These are phyloP conservation scores for Antrozous pallidus DNA, from an alignment of 2,797 vertebrate genomes.

Conservation along the genomic window DNA sequence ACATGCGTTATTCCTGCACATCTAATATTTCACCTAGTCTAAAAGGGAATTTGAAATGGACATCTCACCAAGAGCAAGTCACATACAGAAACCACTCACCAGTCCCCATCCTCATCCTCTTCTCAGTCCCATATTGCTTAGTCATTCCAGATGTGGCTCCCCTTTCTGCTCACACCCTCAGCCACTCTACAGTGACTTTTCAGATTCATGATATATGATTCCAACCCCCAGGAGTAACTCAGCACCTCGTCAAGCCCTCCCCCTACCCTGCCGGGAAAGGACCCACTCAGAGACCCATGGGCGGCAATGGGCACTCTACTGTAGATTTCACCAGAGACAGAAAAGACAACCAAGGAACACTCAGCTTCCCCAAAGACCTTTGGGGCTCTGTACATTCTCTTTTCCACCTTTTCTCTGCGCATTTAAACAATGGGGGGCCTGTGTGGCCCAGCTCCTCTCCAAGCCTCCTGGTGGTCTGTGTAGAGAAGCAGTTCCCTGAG, in stretches of 20 bases:
- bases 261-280: rapidly evolving
- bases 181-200: neutral
- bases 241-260: neutral
- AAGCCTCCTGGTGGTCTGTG: neutral
- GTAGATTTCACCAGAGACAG: neutral
- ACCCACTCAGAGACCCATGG: neutral
- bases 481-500: neutral
- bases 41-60: neutral
- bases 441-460: too few species aligned
- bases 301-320: neutral
- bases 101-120: neutral
- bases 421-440: neutral
- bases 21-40: neutral
- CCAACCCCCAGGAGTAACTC: neutral
- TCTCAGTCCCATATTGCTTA: neutral
- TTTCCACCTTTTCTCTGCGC: neutral
- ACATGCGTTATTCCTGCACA: neutral
- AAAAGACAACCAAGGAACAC: neutral
- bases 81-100: neutral
- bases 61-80: neutral
- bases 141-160: neutral
- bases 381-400: neutral
- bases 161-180: neutral
- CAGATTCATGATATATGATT: neutral
- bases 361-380: neutral